Conservation (phyloP, 1,140 invertebrate species). For the Colletes latitarsis region DNA sequence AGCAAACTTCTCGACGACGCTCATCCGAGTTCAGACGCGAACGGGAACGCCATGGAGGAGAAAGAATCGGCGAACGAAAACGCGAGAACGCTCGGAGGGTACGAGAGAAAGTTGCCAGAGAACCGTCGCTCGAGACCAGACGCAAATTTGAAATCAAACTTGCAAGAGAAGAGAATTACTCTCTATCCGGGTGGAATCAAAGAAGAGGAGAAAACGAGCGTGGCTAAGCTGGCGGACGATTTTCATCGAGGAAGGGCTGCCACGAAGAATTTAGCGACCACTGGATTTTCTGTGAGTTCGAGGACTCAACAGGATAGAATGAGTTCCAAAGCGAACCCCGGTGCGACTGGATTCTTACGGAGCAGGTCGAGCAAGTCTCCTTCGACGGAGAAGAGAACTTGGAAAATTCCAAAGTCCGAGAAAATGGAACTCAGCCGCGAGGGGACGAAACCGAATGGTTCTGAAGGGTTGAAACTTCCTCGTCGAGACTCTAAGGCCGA, state of each 20-base stretch:
- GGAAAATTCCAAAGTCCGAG: not conserved
- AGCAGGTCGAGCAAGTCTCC: not conserved
- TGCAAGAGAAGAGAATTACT: too few species aligned
- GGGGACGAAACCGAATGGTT: not conserved
- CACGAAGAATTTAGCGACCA: not conserved
- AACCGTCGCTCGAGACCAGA: too few species aligned
- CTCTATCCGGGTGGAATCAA: not conserved
- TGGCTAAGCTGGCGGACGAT: not conserved
- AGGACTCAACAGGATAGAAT: not conserved
- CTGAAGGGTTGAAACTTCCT: slow-evolving; percentile 43
- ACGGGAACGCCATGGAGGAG: not conserved
- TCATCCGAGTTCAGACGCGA: not conserved
- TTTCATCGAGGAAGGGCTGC: not conserved
- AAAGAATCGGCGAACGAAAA: not conserved
- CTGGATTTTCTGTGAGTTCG: not conserved
- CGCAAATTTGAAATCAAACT: not conserved
- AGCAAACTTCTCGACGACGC: not conserved
- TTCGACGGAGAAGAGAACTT: not conserved
- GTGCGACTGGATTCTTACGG: not conserved
- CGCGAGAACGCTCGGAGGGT: too few species aligned
- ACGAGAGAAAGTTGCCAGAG: not conserved
- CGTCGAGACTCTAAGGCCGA: slow-evolving; percentile 56
- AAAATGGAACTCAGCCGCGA: not conserved
- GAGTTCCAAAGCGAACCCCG: not conserved
- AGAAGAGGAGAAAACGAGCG: not conserved